phyloP scores from a whole-genome alignment of 2,797 vertebrate genomes.

The Natrix natrix region DNA sequence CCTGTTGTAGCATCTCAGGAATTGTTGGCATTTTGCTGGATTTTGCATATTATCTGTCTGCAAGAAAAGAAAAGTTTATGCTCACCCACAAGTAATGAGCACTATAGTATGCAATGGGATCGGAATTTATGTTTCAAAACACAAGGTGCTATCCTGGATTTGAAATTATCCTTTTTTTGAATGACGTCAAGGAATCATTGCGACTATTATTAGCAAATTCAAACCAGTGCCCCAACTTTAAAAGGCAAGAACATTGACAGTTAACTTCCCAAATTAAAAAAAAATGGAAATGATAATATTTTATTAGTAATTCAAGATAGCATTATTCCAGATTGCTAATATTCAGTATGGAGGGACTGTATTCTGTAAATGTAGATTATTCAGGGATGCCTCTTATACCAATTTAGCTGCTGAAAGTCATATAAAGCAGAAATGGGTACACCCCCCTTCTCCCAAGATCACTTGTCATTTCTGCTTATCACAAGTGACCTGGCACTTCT shows the following conservation, averaged over 20 bases:
- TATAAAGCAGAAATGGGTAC: neutral
- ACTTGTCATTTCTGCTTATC: neutral
- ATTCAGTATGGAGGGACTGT: neutral
- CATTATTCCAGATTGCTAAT: neutral
- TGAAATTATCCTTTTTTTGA: neutral
- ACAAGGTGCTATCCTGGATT: neutral
- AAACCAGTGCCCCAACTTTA: neutral
- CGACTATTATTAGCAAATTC: neutral
- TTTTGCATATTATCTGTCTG: slow-evolving; percentile 51
- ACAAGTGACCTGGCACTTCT: neutral
- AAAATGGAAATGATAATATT: neutral
- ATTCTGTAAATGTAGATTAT: neutral
- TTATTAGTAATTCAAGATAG: neutral
- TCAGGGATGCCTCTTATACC: neutral
- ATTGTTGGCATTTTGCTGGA: slow-evolving; percentile 42
- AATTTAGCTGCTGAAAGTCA: neutral
- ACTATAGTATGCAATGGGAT: neutral
- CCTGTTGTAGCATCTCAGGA: slow-evolving; percentile 39
- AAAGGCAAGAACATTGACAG: neutral
- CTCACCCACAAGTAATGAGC: slow-evolving; percentile 39
- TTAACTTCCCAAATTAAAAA: neutral
- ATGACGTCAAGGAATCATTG: neutral
- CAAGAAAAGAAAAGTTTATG: slow-evolving; percentile 34
- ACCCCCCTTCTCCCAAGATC: no score
- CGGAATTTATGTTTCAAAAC: neutral